These are phyloP conservation scores for Paedocypris micromegethes DNA, from an alignment of 2,797 vertebrate species.

Conservation along the genomic window DNA sequence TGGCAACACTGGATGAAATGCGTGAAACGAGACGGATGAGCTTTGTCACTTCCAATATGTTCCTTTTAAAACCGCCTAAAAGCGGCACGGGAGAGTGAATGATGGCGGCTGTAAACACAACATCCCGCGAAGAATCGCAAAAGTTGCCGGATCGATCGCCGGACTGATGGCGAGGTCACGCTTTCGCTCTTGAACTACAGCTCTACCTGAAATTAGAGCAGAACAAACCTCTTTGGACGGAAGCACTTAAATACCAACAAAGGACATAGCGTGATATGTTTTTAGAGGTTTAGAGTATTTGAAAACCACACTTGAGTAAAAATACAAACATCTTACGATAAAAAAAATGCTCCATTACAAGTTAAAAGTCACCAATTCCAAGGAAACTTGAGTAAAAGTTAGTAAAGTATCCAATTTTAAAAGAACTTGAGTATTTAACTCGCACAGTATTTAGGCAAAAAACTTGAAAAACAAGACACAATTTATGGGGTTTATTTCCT, in stretches of 20 bases:
- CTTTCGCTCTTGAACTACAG: neutral
- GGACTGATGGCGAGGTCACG: neutral
- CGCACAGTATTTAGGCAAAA: too few species aligned
- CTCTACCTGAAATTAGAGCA: conserved; percentile 15
- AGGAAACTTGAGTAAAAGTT: too few species aligned
- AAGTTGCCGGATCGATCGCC: neutral
- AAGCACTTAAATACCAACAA: conserved; percentile 21
- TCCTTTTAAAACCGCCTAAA: too few species aligned
- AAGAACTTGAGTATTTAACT: too few species aligned
- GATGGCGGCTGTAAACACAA: neutral
- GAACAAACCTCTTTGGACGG: neutral
- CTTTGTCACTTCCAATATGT: too few species aligned
- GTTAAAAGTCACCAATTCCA: too few species aligned
- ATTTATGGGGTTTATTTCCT: too few species aligned
- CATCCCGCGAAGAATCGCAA: neutral
- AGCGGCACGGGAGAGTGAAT: neutral
- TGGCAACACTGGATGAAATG: conserved; percentile 11
- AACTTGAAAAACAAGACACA: too few species aligned
- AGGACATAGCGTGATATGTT: conserved; percentile 13
- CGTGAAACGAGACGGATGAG: neutral
- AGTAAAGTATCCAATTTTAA: too few species aligned
- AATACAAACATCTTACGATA: too few species aligned
- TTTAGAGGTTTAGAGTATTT: neutral
- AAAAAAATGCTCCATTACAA: too few species aligned
- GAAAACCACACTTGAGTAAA: too few species aligned